Percentiles rank a stretch among this genome's conserved stretches.
These are phyloP conservation scores for Quadroppia sp. DNA, from an alignment of 2,888 invertebrate species.

Conservation along the genomic window DNA sequence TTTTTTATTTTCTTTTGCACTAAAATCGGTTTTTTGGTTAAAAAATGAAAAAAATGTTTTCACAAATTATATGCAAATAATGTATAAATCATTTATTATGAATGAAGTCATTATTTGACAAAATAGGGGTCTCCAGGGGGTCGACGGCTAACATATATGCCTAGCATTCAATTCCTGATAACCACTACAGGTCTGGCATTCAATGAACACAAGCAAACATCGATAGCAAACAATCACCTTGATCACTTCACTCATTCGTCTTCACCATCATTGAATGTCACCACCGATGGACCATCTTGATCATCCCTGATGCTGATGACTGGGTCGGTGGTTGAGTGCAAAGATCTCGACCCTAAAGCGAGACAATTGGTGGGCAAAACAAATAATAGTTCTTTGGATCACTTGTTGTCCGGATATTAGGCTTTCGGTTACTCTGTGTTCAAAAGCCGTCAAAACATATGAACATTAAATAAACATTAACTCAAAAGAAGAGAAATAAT, in stretches of 20 bases:
- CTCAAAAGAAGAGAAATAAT: neutral
- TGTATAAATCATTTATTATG: neutral
- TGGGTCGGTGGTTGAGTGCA: neutral
- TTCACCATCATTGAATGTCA: too few species aligned
- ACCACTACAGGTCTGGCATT: too few species aligned
- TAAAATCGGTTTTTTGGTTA: neutral
- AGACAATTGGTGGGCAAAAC: neutral
- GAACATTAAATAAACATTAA: constrained; percentile 21
- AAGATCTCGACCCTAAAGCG: neutral
- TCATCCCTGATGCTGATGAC: neutral
- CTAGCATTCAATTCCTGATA: too few species aligned
- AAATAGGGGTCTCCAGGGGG: too few species aligned
- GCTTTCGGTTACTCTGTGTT: neutral
- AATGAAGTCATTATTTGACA: too few species aligned
- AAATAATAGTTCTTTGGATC: neutral
- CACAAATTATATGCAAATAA: neutral
- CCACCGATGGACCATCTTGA: neutral
- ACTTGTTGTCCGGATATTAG: neutral
- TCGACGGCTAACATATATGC: too few species aligned
- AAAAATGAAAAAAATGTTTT: neutral
- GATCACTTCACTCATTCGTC: too few species aligned
- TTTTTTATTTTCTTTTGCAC: neutral
- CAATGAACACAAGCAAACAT: too few species aligned
- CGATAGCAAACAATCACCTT: too few species aligned
- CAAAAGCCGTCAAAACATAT: neutral